These are phyloP conservation scores for Todiramphus saurophagus DNA, from an alignment of 2,113 vertebrate species.

Conservation along the genomic window DNA sequence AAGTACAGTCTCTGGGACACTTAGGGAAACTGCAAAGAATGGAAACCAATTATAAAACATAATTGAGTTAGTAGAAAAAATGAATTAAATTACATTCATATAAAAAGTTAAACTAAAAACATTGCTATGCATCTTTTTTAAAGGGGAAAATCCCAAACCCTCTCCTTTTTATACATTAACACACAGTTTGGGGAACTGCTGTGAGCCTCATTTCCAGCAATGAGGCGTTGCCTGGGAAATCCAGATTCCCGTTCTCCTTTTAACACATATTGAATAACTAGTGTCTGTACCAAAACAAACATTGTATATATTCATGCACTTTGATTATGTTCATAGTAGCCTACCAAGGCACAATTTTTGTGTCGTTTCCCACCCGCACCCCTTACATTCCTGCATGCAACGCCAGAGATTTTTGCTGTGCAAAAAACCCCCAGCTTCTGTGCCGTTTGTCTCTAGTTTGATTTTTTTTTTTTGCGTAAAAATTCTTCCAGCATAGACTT, in stretches of 20 bases:
- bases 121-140: not conserved
- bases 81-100: conserved; percentile 73
- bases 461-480: not conserved
- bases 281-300: conserved; percentile 8
- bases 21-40: conserved; percentile 20
- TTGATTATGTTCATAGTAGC: not conserved
- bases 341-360: conserved; percentile 32
- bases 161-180: conserved; percentile 40
- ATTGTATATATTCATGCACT: not conserved
- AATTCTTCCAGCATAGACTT: not conserved
- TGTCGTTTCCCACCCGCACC: not conserved
- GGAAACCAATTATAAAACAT: conserved; percentile 51
- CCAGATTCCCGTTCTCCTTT: conserved; percentile 39
- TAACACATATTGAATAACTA: conserved; percentile 23
- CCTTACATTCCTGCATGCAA: not conserved
- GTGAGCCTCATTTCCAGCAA: conserved; percentile 48
- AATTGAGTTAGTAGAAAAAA: conserved; percentile 67
- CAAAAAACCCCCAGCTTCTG: not conserved
- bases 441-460: not conserved
- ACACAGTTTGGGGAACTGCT: conserved; percentile 15
- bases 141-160: not conserved
- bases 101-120: conserved; percentile 53
- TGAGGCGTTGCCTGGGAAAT: conserved; percentile 42
- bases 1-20: conserved; percentile 14
- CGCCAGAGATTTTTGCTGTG: not conserved